Percentiles rank a stretch among this genome's conserved stretches.
These are phyloP conservation scores for Ictalurus furcatus DNA, from an alignment of 2,113 vertebrate species.

Conservation along the genomic window DNA sequence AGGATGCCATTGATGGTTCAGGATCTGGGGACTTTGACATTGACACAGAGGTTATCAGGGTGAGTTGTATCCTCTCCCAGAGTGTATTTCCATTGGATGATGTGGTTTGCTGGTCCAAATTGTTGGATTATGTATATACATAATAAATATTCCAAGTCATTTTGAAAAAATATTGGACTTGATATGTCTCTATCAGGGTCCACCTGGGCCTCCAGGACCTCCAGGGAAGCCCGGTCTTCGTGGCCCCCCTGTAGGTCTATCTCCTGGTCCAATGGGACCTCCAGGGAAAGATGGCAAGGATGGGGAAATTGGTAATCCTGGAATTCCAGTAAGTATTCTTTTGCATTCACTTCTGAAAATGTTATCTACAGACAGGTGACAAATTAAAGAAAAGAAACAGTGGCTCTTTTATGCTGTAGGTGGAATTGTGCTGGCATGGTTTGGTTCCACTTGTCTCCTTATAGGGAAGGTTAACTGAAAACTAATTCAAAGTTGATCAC, in stretches of 20 bases:
- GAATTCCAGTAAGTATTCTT: constrained; percentile 76
- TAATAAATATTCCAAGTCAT: neutral
- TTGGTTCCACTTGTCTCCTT: neutral
- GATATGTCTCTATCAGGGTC: constrained; percentile 61
- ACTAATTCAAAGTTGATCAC: neutral
- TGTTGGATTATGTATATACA: neutral
- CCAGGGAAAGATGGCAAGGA: constrained; percentile 75
- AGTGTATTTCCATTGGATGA: neutral
- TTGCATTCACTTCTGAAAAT: neutral
- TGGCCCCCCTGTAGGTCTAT: constrained; percentile 49
- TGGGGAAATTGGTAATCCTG: constrained; percentile 77
- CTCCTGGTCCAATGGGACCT: constrained; percentile 61
- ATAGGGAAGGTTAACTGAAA: neutral
- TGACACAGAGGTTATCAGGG: constrained; percentile 70
- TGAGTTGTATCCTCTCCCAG: constrained; percentile 53
- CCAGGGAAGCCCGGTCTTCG: constrained; percentile 73
- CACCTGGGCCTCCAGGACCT: constrained; percentile 73
- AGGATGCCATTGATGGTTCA: constrained; percentile 76
- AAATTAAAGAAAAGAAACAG: neutral
- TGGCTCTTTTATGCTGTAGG: neutral
- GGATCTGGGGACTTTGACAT: constrained; percentile 75
- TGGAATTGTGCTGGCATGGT: neutral
- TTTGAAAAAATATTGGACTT: neutral
- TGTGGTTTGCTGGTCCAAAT: neutral
- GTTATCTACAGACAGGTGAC: neutral